Evolutionary conservation across 2,797 vertebrate species (phyloP).

Genomic region (Pipistrellus pygmaeus): DNA sequence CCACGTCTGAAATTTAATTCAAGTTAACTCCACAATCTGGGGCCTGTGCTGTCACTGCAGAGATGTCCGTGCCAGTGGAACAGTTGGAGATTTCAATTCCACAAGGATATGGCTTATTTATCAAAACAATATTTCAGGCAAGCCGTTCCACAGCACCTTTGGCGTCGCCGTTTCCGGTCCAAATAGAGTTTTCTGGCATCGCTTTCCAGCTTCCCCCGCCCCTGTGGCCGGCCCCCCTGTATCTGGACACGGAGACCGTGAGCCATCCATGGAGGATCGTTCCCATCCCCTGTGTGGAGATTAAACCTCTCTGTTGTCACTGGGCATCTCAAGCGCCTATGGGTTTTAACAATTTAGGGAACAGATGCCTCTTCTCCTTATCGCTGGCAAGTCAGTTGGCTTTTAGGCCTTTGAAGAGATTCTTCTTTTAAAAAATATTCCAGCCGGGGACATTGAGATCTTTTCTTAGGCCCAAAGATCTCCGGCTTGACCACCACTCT

Average conservation of each 20-base stretch:
- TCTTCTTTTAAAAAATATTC: not conserved
- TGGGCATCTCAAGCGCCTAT: not conserved
- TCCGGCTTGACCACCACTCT: constrained; percentile 69
- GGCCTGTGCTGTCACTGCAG: constrained; percentile 81
- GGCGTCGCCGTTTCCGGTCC: not conserved
- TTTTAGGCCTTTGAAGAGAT: constrained; percentile 14
- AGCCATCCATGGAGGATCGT: not conserved
- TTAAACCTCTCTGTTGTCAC: constrained; percentile 2
- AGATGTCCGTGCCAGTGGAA: constrained; percentile 83
- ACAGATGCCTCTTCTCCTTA: constrained; percentile 15
- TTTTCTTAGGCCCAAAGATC: constrained; percentile 63
- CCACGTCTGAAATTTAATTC: constrained; percentile 85
- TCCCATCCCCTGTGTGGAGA: not conserved
- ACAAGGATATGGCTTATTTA: constrained; percentile 84
- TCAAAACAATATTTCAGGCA: constrained; percentile 82
- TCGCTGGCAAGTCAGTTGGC: not conserved
- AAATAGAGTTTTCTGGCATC: not conserved
- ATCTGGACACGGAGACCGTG: not conserved
- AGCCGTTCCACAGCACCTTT: constrained; percentile 58
- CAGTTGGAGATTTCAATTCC: constrained; percentile 87
- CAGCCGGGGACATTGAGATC: constrained; percentile 19
- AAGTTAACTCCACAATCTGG: constrained; percentile 84
- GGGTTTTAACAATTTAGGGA: constrained; percentile 40
- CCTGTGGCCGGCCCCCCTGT: not conserved
- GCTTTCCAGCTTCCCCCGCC: not conserved